Evolutionary conservation across 2,113 vertebrate species (phyloP), one percentile per base, ranked within the genome.

Genomic region (Apteryx owenii): DNA sequence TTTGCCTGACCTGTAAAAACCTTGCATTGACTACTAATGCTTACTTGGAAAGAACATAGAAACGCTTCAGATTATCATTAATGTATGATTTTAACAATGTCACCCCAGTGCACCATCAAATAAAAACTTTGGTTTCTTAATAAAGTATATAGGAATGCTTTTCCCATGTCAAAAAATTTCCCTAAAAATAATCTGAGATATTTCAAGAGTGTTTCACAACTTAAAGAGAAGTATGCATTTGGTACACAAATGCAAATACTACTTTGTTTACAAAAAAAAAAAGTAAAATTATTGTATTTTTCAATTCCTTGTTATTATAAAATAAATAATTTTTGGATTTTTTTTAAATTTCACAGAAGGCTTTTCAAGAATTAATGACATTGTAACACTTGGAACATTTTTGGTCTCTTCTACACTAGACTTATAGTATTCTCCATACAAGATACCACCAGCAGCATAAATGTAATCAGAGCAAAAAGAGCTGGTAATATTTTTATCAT

Each of bases 11-110:
- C 89, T 85, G 36, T 29, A 23, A 75, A 88, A 94, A 73, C 44
- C 54, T n/a, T 89, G 69, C 70, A 78, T 3, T 82, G 51, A 81
- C 68, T 76, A 75, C 82, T 94, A 84, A 92, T 62, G 81, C 81
- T 71, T 89, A 87, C 88, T 90, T 96, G 84, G 91, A 96, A 92
- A 93, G 92, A 91, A 87, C 40, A 48, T 29, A 82, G 61, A 85
- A 93, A 78, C 53, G 31, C 71, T 89, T 89, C 92, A 94, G 40
- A 53, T 64, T 73, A 72, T 58, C 23, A 73, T 73, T 85, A 88
- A 54, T 73, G 85, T 60, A 90, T 5, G 21, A 85, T 82, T 96
- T 73, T 76, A 26, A 73, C 26, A 4, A 40, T 14, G 33, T 83
- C 84, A 78, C 72, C 72, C 88, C 76, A 78, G 76, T 40, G 93